Evolutionary conservation across 2,797 vertebrate genomes (phyloP).

Genomic region (Parotocinclus haroldoi): DNA sequence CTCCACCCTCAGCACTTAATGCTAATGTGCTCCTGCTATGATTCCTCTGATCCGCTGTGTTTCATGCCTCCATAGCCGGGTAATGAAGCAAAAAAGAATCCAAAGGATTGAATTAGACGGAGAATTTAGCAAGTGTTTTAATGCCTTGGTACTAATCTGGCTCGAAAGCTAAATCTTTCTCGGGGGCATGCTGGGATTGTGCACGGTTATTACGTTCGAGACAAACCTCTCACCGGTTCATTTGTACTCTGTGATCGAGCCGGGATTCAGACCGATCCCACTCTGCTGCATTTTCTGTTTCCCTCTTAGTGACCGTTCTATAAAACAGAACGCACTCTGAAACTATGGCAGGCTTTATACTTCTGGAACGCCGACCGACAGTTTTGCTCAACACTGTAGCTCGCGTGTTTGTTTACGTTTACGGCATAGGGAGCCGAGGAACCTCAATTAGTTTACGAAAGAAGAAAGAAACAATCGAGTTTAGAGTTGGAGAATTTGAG

Average conservation of each 20-base stretch:
- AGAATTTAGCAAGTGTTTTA: constrained; percentile 44
- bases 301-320: constrained; percentile 13
- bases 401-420: no score
- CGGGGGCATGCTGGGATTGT: constrained; percentile 32
- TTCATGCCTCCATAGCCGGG: no score
- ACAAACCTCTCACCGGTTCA: constrained; percentile 40
- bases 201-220: constrained; percentile 47
- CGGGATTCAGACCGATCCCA: constrained; percentile 22
- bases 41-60: constrained; percentile 35
- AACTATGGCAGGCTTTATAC: no score
- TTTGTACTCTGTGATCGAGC: constrained; percentile 39
- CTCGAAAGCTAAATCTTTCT: constrained; percentile 28
- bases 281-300: constrained; percentile 32
- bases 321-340: no score
- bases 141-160: constrained; percentile 39
- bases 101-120: constrained; percentile 47
- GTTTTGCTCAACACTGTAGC: no score
- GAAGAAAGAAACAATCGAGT: no score
- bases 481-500: no score
- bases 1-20: constrained; percentile 34
- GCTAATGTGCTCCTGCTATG: constrained; percentile 41
- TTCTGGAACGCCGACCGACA: no score
- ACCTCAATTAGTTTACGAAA: no score
- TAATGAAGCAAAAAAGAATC: constrained; percentile 45
- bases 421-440: no score